Evolutionary conservation across 2,888 invertebrate species (phyloP).

Genomic region (Teleiodes luculella): DNA sequence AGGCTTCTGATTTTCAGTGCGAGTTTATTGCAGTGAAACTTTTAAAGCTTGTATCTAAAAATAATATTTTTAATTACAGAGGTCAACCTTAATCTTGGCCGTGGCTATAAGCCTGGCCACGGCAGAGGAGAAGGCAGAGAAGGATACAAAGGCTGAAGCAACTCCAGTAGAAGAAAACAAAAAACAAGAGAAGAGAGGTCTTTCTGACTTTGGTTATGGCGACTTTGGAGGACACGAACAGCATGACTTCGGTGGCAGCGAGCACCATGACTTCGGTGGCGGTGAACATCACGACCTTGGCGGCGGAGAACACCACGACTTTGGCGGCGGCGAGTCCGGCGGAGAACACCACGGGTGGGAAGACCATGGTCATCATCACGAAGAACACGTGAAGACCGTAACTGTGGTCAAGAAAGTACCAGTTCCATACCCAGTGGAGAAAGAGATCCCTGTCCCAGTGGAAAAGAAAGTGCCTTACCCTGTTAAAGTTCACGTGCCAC

Average conservation of each 20-base stretch:
- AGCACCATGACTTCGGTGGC: slow-evolving; percentile 28
- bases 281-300: slow-evolving; percentile 27
- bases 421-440: slow-evolving; percentile 85
- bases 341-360: slow-evolving; percentile 26
- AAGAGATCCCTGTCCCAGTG: slow-evolving; percentile 82
- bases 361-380: slow-evolving; percentile 25
- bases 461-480: slow-evolving; percentile 83
- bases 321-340: slow-evolving; percentile 31
- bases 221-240: slow-evolving; percentile 50
- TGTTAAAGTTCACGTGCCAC: slow-evolving; percentile 83
- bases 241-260: slow-evolving; percentile 33
- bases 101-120: slow-evolving; percentile 76
- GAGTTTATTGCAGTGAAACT: too few species aligned
- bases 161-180: slow-evolving; percentile 66
- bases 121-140: slow-evolving; percentile 76
- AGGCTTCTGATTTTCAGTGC: slow-evolving; percentile 12
- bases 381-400: slow-evolving; percentile 77
- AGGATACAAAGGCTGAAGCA: slow-evolving; percentile 66
- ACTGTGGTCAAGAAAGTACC: slow-evolving; percentile 85
- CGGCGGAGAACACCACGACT: slow-evolving; percentile 25
- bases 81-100: slow-evolving; percentile 72
- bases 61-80: slow-evolving; percentile 47
- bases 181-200: slow-evolving; percentile 78
- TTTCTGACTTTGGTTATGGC: slow-evolving; percentile 67
- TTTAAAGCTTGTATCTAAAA: neutral